phyloP scores from a whole-genome alignment of 1,140 invertebrate species.

The Micrasema minimum region DNA sequence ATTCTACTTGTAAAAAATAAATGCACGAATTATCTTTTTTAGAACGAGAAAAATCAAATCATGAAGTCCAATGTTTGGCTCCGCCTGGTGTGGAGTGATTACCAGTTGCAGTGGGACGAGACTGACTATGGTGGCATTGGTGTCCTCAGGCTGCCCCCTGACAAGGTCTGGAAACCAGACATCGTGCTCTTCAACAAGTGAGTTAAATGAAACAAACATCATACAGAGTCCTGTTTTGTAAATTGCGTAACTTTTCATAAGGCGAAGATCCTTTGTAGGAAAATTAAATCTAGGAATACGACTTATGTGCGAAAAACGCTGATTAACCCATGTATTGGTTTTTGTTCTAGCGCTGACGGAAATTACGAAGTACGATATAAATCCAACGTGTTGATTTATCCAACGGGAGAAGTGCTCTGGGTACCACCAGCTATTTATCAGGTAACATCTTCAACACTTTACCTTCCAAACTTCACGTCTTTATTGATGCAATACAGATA shows the following conservation, averaged over 20 bases:
- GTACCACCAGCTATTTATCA: conserved; percentile 98
- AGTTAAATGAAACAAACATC: conserved; percentile 59
- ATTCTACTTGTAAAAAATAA: no score
- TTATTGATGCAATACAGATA: no score
- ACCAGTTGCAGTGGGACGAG: conserved; percentile 97
- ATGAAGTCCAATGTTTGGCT: conserved; percentile 99
- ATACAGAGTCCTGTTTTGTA: no score
- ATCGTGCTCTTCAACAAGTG: conserved; percentile 99
- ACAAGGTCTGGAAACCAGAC: conserved; percentile 99
- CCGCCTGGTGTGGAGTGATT: conserved; percentile 97
- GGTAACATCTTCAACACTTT: no score
- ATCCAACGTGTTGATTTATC: conserved; percentile 96
- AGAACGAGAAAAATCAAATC: conserved; percentile 99
- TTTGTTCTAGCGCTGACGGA: conserved; percentile 86
- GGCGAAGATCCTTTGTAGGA: no score
- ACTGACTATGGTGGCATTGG: conserved; percentile 97
- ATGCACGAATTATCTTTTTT: conserved; percentile 61
- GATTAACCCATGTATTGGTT: neutral
- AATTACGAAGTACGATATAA: conserved; percentile 98
- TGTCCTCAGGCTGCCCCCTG: conserved; percentile 93
- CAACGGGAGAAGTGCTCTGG: conserved; percentile 93
- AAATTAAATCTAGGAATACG: no score
- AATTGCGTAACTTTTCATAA: no score
- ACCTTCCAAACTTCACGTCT: no score
- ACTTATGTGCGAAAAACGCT: no score